Conservation (phyloP, 2,888 invertebrate species). For the Drosophila prolongata region DNA sequence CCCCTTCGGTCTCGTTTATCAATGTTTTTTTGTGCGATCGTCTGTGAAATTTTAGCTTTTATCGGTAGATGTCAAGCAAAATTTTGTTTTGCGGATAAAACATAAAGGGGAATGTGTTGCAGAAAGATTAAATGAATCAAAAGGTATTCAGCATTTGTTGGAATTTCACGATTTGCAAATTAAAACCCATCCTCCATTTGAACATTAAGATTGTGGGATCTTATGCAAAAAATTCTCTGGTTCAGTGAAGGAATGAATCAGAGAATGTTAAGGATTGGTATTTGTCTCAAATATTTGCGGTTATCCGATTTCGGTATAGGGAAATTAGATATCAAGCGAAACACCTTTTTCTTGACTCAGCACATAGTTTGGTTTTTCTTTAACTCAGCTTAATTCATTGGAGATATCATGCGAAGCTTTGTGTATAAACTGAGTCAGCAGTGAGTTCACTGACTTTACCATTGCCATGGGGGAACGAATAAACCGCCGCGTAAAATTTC, state of each 20-base stretch:
- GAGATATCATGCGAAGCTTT: slow-evolving; percentile 8
- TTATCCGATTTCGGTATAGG: neutral
- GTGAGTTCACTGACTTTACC: slow-evolving; percentile 3
- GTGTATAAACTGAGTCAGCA: neutral
- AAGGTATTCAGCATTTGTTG: neutral
- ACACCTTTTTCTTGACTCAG: neutral
- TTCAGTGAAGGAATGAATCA: neutral
- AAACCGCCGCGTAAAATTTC: neutral
- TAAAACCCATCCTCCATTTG: neutral
- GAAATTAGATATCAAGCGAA: neutral
- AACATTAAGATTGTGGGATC: neutral
- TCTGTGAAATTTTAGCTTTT: too few relatives aligned
- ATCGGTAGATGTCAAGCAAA: too few relatives aligned
- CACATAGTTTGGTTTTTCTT: neutral
- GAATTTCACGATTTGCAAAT: slow-evolving; percentile 5
- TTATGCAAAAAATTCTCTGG: neutral
- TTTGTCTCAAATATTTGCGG: neutral
- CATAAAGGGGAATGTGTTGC: too few relatives aligned
- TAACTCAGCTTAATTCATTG: neutral
- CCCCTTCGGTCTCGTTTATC: too few relatives aligned
- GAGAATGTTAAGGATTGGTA: neutral
- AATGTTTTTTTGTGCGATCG: too few relatives aligned
- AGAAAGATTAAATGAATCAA: neutral
- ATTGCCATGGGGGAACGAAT: neutral
- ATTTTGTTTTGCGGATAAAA: too few relatives aligned